These are phyloP conservation scores for Pristionchus maxplancki DNA, from an alignment of 2,888 invertebrate genomes.

Conservation along the genomic window DNA sequence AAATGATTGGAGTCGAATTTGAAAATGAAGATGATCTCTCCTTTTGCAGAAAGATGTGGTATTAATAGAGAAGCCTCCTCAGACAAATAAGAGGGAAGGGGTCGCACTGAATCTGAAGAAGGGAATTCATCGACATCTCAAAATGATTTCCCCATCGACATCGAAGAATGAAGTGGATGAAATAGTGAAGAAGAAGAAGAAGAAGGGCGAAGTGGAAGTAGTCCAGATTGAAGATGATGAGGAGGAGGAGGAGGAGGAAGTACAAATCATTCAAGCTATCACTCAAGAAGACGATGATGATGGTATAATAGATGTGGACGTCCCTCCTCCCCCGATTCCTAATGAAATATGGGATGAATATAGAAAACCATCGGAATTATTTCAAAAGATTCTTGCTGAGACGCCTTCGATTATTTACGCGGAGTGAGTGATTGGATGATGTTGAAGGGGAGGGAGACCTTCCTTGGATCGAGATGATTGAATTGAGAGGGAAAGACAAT, in stretches of 20 bases:
- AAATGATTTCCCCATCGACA: neutral
- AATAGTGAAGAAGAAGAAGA: neutral
- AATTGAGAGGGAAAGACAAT: neutral
- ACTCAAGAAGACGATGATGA: no score
- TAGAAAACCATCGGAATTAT: neutral
- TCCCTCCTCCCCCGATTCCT: neutral
- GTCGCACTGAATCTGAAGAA: no score
- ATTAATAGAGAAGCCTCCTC: no score
- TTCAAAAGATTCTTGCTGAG: neutral
- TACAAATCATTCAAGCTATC: no score
- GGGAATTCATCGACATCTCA: no score
- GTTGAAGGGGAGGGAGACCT: neutral
- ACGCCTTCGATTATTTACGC: neutral
- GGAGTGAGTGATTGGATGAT: neutral
- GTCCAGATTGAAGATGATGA: neutral
- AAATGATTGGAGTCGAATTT: no score
- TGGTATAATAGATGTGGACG: neutral
- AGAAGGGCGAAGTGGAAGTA: neutral
- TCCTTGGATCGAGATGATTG: neutral
- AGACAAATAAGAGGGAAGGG: no score
- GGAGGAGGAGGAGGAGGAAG: neutral
- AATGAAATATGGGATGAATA: constrained; percentile 23
- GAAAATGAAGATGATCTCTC: no score
- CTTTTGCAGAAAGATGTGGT: no score
- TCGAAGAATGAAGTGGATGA: neutral